Evolutionary conservation across 2,888 invertebrate genomes (phyloP), one percentile per base, ranked within the genome.

Genomic region (Drosophila anomelani): DNA sequence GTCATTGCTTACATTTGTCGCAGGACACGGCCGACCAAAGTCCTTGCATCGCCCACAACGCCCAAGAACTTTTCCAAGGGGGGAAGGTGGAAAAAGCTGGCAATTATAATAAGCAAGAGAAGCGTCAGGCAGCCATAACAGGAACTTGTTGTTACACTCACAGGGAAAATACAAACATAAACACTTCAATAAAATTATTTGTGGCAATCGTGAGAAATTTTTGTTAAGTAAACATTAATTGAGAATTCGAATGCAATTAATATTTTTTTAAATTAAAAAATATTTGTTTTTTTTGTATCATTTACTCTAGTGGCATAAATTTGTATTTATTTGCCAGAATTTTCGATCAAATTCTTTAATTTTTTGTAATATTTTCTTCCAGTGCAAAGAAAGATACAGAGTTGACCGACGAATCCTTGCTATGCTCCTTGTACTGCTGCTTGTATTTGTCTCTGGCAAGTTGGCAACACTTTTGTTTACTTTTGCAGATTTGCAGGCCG

Each of bases 381-480:
- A 38, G 64, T 51, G 49, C 10, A 3, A 1, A 29, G 17, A 44
- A 10, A 55, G 23, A 58, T 17, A 49, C 54, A 23, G 41, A 71
- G 66, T 53, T 81, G 75, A 57, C 46, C 63, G 66, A 79, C 64
- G 73, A 60, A 67, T 77, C 72, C 71, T 75, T 66, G 54, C 51
- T 39, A 55, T 26, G 29, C 44, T 60, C 51, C 60, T 67, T 75
- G 53, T 75, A 20, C 34, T 57, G 23, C 72, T 70, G 72, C 54
- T 67, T 73, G 79, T 83, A 80, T 86, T 85, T 84, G 84, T 86
- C 76, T 71, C 66, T 77, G 75, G 86, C 75, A 82, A 83, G 83
- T 81, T 81, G 80, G 81, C 83, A 83, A 88, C 83, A 88, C 83
- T 87, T 87, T 84, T 88, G 89, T 85, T 86, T 88, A 88, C 85